These are phyloP conservation scores for Alentia gelatinosa DNA, from an alignment of 2,888 invertebrate species.

Conservation along the genomic window DNA sequence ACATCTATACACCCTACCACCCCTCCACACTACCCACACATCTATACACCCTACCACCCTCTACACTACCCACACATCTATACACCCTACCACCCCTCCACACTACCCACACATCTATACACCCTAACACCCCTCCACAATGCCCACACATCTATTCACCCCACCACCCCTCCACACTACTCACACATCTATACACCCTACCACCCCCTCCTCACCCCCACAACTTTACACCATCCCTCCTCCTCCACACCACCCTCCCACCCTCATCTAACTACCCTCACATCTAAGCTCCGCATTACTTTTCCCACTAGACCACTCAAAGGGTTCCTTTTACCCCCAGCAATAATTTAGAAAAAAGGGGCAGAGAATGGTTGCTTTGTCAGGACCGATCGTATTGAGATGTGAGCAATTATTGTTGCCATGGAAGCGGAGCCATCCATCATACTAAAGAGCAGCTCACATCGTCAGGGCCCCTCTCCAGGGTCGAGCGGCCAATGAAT, in stretches of 20 bases:
- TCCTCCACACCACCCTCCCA: not conserved
- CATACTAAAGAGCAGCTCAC: not conserved
- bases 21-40: not conserved
- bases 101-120: not conserved
- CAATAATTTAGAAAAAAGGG: not conserved
- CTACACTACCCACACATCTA: not conserved
- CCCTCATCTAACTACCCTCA: not conserved
- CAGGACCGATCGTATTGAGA: not conserved
- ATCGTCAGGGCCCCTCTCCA: not conserved
- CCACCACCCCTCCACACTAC: not conserved
- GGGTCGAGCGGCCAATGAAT: not conserved
- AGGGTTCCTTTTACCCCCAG: not conserved
- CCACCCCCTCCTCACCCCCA: not conserved
- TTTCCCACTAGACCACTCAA: not conserved
- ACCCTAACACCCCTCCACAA: not conserved
- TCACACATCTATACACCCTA: not conserved
- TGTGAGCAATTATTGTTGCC: not conserved
- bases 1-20: not conserved
- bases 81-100: not conserved
- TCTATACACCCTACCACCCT: too few relatives aligned
- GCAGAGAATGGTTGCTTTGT: constrained; percentile 1
- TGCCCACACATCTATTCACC: not conserved
- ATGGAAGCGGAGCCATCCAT: not conserved
- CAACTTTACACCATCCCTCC: not conserved
- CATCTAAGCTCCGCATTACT: not conserved